Base-by-base conservation (phyloP, 2,888 invertebrate species). In the Megaustenia siamemsis region DNA sequence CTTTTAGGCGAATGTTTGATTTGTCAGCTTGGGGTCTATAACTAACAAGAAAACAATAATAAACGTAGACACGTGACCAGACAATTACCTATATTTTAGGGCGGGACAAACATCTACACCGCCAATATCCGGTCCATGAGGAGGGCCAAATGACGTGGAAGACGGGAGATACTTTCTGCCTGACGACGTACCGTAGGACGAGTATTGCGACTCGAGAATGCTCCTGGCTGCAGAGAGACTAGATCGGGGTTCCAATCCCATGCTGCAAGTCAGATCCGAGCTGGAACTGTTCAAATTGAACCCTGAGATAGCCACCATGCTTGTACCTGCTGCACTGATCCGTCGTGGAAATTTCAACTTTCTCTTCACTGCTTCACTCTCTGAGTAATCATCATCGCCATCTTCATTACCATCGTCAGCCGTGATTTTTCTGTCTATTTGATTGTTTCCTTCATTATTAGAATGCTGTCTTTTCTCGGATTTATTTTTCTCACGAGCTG, bases 71-170 rank as follows among this genome's bases (percentile, higher is more conserved):
- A n/a, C n/a, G n/a, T n/a, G n/a, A 6, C 6, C 12, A 32, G 4
- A 66, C 28, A 73, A 1, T 38, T 71, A 82, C 82, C 82, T 82
- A 56, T 82, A 82, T 38, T 73, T 69, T 1, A 82, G 71, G 15
- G 60, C 71, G 28, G 68, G 69, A 43, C 82, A 82, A 18, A 56
- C 5, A 43, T 82, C 82, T 15, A 82, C 28, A 15, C 60, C 56
- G 18, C 35, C 68, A 60, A 53, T 73, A 32, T 73, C 82, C 35
- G 53, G 18, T 4, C 82, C 73, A n/a, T 56, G 5, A 35, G 73
- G n/a, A 4, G 82, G n/a, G 21, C n/a, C 53, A 40, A 60, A 73
- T 1, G 76, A 53, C 21, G 73, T 40, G 15, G 82, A 82, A 5
- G 71, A 32, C 8, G 79, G 45, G 18, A 24, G 63, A 45, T 66